Percentiles rank a stretch among this genome's conserved stretches.
phyloP scores from a whole-genome alignment of 2,797 vertebrate species.

The Phoeniculus purpureus region DNA sequence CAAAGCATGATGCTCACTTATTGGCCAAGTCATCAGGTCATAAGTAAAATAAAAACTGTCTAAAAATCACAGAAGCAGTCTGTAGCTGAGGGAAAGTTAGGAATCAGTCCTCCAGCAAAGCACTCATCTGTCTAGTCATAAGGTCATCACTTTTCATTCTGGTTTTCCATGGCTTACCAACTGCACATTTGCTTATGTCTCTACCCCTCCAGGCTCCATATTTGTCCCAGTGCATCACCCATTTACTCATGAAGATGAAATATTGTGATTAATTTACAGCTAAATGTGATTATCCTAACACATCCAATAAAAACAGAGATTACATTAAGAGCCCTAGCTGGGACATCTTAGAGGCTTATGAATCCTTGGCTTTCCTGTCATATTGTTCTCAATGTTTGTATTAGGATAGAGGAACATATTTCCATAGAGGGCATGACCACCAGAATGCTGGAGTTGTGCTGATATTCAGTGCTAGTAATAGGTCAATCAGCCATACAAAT shows the following conservation, averaged over 20 bases:
- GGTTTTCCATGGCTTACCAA: not conserved
- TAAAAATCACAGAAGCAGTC: not conserved
- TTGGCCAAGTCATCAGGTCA: not conserved
- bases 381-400: not conserved
- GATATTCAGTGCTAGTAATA: not conserved
- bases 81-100: not conserved
- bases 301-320: not conserved
- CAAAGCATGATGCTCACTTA: not conserved
- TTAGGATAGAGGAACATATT: not conserved
- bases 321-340: not conserved
- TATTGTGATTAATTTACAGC: not conserved
- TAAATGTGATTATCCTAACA: not conserved
- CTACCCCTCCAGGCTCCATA: not conserved
- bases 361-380: not conserved
- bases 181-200: not conserved
- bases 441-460: not conserved
- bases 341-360: not conserved
- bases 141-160: not conserved
- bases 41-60: not conserved
- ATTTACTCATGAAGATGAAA: not conserved
- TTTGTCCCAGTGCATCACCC: not conserved
- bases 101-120: not conserved
- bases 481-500: not conserved
- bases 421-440: not conserved
- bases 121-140: not conserved